A percentile compares a stretch with the other conserved stretches of the same genome.
Evolutionary conservation across 2,113 vertebrate genomes (phyloP).

Genomic region (Plotosus lineatus): DNA sequence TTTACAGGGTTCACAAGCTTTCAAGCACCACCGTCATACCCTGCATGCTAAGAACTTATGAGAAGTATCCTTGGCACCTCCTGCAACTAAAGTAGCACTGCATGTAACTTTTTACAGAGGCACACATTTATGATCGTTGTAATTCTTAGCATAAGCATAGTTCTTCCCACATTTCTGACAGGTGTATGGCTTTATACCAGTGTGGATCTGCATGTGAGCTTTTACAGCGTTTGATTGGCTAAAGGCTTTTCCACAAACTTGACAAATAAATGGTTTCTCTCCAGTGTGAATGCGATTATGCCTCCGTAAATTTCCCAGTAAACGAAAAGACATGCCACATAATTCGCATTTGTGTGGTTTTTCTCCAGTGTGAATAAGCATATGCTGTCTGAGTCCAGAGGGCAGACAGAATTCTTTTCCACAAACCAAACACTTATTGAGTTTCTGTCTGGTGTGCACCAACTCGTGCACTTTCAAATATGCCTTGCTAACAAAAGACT

Average conservation of each 20-base stretch:
- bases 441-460: slow-evolving; percentile 48
- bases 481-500: slow-evolving; percentile 45
- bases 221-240: slow-evolving; percentile 48
- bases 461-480: slow-evolving; percentile 37
- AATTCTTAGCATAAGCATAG: slow-evolving; percentile 56
- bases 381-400: slow-evolving; percentile 36
- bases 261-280: slow-evolving; percentile 57
- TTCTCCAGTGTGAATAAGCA: slow-evolving; percentile 50
- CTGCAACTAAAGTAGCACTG: not conserved
- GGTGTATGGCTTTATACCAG: slow-evolving; percentile 40
- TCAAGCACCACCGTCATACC: too few relatives aligned
- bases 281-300: slow-evolving; percentile 66
- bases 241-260: slow-evolving; percentile 46
- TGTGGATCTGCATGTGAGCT: slow-evolving; percentile 50
- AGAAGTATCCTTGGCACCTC: not conserved
- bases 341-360: slow-evolving; percentile 45
- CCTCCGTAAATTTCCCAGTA: slow-evolving; percentile 35
- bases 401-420: slow-evolving; percentile 39
- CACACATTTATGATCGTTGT: slow-evolving; percentile 61
- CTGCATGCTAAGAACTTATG: too few relatives aligned
- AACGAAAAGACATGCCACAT: slow-evolving; percentile 41
- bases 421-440: slow-evolving; percentile 39
- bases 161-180: slow-evolving; percentile 61
- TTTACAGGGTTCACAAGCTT: too few relatives aligned
- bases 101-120: slow-evolving; percentile 9